Percentiles rank a stretch among this genome's conserved stretches.
These are phyloP conservation scores for Ophion slaviceki DNA, from an alignment of 2,888 invertebrate genomes.

Conservation along the genomic window DNA sequence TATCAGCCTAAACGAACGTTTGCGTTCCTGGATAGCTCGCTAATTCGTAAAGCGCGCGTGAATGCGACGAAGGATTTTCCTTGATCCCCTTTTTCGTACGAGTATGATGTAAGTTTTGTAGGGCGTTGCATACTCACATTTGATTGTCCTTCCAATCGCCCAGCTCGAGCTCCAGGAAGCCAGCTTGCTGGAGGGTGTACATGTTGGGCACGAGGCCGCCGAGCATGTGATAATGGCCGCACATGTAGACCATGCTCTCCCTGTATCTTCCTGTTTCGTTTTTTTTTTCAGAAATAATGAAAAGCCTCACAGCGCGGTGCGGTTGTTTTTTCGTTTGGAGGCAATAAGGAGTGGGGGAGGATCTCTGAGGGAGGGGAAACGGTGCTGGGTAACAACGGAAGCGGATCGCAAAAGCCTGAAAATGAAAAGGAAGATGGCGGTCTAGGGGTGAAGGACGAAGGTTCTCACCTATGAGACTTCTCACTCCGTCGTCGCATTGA, in stretches of 20 bases:
- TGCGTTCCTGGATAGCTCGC: neutral
- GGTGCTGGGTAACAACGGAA: neutral
- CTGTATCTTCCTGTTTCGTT: constrained; percentile 85
- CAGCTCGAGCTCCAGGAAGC: constrained; percentile 94
- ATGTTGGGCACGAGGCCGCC: constrained; percentile 92
- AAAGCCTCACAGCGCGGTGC: neutral
- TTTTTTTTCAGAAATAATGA: neutral
- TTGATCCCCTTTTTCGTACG: constrained; percentile 7
- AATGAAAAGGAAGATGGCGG: neutral
- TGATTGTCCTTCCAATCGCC: constrained; percentile 97
- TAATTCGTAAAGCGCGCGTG: constrained; percentile 46
- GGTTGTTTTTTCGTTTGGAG: neutral
- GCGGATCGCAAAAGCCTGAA: neutral
- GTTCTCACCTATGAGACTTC: constrained; percentile 80
- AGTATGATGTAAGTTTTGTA: neutral
- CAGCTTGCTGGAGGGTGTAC: constrained; percentile 93
- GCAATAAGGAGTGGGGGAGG: neutral
- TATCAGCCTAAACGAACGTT: neutral
- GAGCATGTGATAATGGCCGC: constrained; percentile 95
- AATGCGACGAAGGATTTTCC: constrained; percentile 23
- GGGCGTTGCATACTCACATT: constrained; percentile 85
- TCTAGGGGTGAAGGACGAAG: neutral
- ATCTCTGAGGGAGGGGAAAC: neutral
- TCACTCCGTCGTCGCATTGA: constrained; percentile 84
- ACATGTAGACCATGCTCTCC: constrained; percentile 91